Evolutionary conservation across 2,113 vertebrate species (phyloP).

Genomic region (Pimephales promelas): DNA sequence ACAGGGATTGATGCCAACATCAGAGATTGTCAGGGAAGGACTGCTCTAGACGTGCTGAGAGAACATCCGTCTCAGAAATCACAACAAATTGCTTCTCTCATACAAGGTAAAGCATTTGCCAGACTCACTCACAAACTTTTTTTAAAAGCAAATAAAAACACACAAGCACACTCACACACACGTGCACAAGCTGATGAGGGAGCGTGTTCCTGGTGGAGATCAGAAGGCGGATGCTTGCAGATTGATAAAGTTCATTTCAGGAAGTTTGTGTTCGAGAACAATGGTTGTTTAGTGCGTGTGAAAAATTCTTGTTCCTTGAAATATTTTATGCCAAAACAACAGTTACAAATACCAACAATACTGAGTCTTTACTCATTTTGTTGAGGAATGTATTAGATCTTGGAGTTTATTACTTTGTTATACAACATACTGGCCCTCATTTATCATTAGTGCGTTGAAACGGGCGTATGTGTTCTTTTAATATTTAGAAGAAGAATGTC

Average conservation of each 20-base stretch:
- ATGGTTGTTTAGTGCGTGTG: slow-evolving; percentile 34
- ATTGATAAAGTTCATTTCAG: slow-evolving; percentile 54
- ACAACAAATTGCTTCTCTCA: slow-evolving; percentile 91
- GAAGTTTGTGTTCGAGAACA: slow-evolving; percentile 59
- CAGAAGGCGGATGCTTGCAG: slow-evolving; percentile 35
- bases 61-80: slow-evolving; percentile 94
- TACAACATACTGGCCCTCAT: no score
- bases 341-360: not conserved
- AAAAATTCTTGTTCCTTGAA: not conserved
- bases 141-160: not conserved
- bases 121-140: slow-evolving; percentile 21
- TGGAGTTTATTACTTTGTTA: not conserved
- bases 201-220: not conserved
- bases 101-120: slow-evolving; percentile 83
- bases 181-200: not conserved
- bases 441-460: no score
- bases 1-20: slow-evolving; percentile 91
- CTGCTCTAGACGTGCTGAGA: slow-evolving; percentile 89
- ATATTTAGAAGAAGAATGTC: no score
- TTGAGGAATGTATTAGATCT: not conserved
- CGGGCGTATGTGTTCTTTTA: no score
- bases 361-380: not conserved
- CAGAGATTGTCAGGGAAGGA: slow-evolving; percentile 87
- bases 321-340: not conserved
- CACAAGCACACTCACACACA: slow-evolving; percentile 35